These are phyloP conservation scores for Indicator indicator DNA, from an alignment of 2,113 vertebrate species.

Conservation along the genomic window DNA sequence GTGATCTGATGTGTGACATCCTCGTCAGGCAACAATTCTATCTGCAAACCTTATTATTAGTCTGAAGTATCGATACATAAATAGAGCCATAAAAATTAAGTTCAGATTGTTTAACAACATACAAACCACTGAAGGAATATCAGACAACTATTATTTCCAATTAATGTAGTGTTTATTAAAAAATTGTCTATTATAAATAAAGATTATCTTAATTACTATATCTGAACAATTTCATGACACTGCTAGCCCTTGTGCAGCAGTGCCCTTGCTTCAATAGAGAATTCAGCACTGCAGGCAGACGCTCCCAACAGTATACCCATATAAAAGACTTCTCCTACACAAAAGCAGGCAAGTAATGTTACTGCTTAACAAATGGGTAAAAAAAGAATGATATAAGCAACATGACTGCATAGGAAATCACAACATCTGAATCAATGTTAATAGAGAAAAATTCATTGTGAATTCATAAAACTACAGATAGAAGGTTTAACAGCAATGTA, in stretches of 20 bases:
- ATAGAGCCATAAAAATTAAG: not conserved
- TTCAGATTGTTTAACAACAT: not conserved
- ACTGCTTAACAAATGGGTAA: not conserved
- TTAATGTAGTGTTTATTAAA: not conserved
- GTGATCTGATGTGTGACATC: not conserved
- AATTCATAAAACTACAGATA: not conserved
- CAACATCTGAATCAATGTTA: not conserved
- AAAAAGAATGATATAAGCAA: not conserved
- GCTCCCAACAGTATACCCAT: not conserved
- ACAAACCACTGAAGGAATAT: not conserved
- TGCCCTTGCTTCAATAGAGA: not conserved
- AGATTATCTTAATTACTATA: not conserved
- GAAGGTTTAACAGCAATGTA: not conserved
- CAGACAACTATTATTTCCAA: not conserved
- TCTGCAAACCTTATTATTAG: not conserved
- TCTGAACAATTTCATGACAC: not conserved
- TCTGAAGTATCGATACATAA: not conserved
- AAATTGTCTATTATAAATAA: not conserved
- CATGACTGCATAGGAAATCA: not conserved
- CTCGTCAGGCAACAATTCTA: not conserved
- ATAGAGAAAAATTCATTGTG: not conserved
- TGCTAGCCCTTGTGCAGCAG: not conserved
- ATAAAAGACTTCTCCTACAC: not conserved
- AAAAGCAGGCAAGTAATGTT: not conserved
- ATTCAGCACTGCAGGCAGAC: not conserved